Evolutionary conservation across 1,140 invertebrate genomes (phyloP), one percentile per base, ranked within the genome.

Genomic region (Caerostris extrusa): DNA sequence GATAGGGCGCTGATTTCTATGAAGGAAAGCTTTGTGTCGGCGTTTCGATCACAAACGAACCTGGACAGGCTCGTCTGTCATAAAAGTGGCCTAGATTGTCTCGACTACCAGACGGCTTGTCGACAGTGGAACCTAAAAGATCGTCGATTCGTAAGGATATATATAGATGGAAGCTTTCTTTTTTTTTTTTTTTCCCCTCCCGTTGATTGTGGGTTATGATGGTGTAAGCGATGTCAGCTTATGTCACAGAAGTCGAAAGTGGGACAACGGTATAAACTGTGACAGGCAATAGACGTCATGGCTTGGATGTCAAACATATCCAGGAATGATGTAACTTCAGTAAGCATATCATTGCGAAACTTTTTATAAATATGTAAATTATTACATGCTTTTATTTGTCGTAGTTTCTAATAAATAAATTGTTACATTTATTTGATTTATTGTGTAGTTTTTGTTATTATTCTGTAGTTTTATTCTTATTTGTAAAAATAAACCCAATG

Each of bases 61-160:
- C 50, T 71, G 69, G 69, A 71, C 69, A 71, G 34, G 69, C 69
- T 71, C 69, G 69, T 71, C 69, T 71, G 69, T 71, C 69, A 71
- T 71, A 8, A 7, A n/a, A 34, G 10, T 10, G 19, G 69, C 69
- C 69, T 50, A 71, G 19, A 71, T 71, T 71, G 34, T 71, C 69
- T 71, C 69, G 69, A 71, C 50, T 10, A 19, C 19, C 69, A 71
- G 69, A 71, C 69, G 19, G 69, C 69, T 71, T 71, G 69, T 71
- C 69, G 69, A 34, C 69, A 71, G 69, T 34, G 19, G 19, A 8
- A 71, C 69, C 69, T 71, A 71, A 71, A 71, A 71, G 69, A n/a
- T 5, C 69, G 69, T 71, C 19, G 69, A 34, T 71, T 34, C 19
- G 19, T 8, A 34, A 12, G 19, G 7, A n/a, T 69, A 71, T 71